Evolutionary conservation across 2,797 vertebrate species (phyloP).

Genomic region (Crossoptilon crossoptilon): DNA sequence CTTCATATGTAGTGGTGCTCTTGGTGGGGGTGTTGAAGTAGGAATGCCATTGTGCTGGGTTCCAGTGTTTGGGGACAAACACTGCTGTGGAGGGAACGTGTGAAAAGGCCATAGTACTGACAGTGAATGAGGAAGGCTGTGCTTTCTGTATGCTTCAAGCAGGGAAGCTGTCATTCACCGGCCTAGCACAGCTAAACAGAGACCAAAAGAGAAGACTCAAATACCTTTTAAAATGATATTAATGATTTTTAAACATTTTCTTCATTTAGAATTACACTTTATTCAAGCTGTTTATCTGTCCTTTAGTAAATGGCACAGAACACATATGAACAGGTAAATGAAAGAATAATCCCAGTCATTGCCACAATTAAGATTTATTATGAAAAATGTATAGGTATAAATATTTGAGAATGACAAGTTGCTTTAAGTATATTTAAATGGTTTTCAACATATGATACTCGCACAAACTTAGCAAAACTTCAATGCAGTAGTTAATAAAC

Average conservation of each 20-base stretch:
- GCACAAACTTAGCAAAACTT: not conserved
- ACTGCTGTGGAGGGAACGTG: conserved; percentile 87
- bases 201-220: conserved; percentile 82
- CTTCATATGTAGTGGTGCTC: conserved; percentile 78
- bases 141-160: conserved; percentile 84
- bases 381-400: not conserved
- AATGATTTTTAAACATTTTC: conserved; percentile 79
- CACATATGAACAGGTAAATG: not conserved
- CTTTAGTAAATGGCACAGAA: conserved; percentile 56
- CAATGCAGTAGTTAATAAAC: not conserved
- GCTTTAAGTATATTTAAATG: not conserved
- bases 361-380: not conserved
- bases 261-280: conserved; percentile 64
- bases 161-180: conserved; percentile 87
- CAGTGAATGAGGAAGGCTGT: conserved; percentile 87
- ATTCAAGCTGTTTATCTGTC: conserved; percentile 55
- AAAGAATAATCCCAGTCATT: not conserved
- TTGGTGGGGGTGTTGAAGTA: conserved; percentile 82
- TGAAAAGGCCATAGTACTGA: conserved; percentile 85
- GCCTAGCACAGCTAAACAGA: conserved; percentile 79
- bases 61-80: conserved; percentile 92
- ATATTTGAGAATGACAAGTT: not conserved
- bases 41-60: conserved; percentile 86
- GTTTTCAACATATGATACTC: not conserved
- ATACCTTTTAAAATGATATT: conserved; percentile 86